Evolutionary conservation across 2,797 vertebrate genomes (phyloP).

Genomic region (Gallinago stenura): DNA sequence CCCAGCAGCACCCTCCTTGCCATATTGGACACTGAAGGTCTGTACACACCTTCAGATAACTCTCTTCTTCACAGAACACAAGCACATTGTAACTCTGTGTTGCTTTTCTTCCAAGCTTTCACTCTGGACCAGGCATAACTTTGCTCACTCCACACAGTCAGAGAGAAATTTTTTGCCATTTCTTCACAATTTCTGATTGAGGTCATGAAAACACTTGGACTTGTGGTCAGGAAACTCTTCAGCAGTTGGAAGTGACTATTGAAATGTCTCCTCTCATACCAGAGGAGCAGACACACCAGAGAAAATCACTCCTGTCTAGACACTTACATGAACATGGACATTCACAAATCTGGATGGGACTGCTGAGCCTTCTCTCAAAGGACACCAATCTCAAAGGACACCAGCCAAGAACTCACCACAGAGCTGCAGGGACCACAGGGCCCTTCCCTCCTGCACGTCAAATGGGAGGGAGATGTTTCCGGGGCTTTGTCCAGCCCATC

Average conservation of each 20-base stretch:
- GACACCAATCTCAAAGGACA: background rate
- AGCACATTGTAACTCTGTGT: background rate
- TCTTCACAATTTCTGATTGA: background rate
- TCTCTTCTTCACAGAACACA: background rate
- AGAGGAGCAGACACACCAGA: background rate
- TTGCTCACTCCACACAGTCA: background rate
- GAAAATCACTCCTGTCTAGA: background rate
- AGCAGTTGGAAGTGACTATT: background rate
- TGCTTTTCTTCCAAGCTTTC: background rate
- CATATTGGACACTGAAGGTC: background rate
- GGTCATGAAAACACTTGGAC: background rate
- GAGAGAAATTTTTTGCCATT: background rate
- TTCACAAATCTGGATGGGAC: background rate
- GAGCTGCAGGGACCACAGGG: background rate
- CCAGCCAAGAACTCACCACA: background rate
- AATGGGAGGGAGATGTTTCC: background rate
- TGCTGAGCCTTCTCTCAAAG: background rate
- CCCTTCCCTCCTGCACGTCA: background rate
- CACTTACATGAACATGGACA: background rate
- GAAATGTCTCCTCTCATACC: background rate
- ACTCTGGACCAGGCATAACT: background rate
- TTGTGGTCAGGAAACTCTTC: background rate
- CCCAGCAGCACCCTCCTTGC: background rate
- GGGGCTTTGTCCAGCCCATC: background rate
- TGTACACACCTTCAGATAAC: background rate